These are phyloP conservation scores for Leptinotarsa rubiginosa DNA, from an alignment of 2,888 invertebrate genomes.

Conservation along the genomic window DNA sequence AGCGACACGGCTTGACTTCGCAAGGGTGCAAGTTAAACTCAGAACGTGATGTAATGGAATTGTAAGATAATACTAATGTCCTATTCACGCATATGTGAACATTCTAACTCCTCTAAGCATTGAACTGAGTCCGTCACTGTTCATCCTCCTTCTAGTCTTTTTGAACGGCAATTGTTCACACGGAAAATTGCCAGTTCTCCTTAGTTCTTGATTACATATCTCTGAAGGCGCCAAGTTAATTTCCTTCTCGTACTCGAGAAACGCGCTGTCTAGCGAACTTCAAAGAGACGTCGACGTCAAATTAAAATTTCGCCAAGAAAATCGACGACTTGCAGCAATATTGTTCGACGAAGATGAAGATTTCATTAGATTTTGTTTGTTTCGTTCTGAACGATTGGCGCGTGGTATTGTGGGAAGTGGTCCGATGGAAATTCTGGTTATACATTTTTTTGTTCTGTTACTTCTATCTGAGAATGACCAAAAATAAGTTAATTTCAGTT, in stretches of 20 bases:
- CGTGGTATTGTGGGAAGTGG: no score
- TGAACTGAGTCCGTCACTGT: not conserved
- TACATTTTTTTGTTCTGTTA: no score
- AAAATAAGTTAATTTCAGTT: no score
- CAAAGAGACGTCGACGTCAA: not conserved
- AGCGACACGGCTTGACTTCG: no score
- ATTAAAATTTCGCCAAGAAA: not conserved
- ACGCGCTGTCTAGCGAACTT: not conserved
- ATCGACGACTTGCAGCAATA: not conserved
- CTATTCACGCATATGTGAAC: no score
- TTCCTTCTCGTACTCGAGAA: not conserved
- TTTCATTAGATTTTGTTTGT: not conserved
- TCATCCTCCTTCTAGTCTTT: not conserved
- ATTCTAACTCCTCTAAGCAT: no score
- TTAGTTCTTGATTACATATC: slow-evolving; percentile 7
- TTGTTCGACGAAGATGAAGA: not conserved
- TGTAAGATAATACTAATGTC: no score
- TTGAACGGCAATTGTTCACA: slow-evolving; percentile 1
- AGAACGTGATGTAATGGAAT: no score
- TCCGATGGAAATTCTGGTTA: no score
- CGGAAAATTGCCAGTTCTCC: slow-evolving; percentile 7
- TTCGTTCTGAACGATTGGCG: no score
- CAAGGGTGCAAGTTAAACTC: no score
- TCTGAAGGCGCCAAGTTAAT: slow-evolving; percentile 19
- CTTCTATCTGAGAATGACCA: no score